Evolutionary conservation across 1,140 invertebrate species (phyloP), one percentile per base, ranked within the genome.

Genomic region (Phthorimaea operculella): DNA sequence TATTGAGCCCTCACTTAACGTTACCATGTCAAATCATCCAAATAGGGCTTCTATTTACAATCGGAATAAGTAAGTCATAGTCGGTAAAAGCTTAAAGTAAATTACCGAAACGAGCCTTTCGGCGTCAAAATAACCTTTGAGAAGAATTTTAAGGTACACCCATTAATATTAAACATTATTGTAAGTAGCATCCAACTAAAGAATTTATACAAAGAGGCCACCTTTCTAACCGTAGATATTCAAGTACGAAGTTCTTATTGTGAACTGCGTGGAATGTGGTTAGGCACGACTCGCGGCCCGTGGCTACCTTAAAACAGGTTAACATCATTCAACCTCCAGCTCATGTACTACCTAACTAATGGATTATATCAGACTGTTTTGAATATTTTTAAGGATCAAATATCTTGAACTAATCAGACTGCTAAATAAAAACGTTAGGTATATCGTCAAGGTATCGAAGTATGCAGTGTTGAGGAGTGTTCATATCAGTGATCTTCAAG

Each of bases 241-340:
- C 47, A 60, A 57, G 59, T 57, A 57, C 54, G 53, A 50, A 50
- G 21, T 60, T 70, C 66, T 60, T 70, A 66, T 75, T 76, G 67
- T 62, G 55, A 64, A 68, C 56, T 66, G 57, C 71, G 64, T 64
- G 70, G 74, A 77, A 77, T 73, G 70, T 68, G 70, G 72, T 75
- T 68, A 70, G 64, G 72, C 71, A 74, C 66, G 70, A 67, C 63
- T 60, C 58, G 54, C 63, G 67, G 62, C 61, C 70, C 71, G 57
- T 60, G 64, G 64, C 70, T 70, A 70, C 60, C 60, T 66, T 77
- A 63, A 72, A 77, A 74, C 72, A 74, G 67, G 72, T 73, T 74
- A 75, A 76, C 65, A 76, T 68, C 67, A 76, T 70, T 72, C 71
- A 68, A 68, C 59, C 64, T 73, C 60, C 66, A 68, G 66, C 64